A percentile compares a stretch with the other conserved stretches of the same genome.
Evolutionary conservation across 2,888 invertebrate species (phyloP).

Genomic region (Clistopyga incitator): DNA sequence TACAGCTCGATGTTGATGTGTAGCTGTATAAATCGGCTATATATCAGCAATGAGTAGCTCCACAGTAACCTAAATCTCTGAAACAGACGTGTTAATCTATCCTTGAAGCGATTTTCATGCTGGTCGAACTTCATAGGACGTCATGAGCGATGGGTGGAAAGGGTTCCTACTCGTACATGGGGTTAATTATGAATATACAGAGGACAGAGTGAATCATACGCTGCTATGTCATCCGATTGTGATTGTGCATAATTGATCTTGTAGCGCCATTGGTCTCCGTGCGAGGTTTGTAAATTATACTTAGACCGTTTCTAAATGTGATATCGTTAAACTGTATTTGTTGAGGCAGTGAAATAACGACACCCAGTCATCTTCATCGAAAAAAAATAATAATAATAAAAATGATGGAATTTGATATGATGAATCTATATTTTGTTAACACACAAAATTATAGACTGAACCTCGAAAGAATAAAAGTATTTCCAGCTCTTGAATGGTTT

Average conservation of each 20-base stretch:
- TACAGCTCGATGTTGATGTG: conserved; percentile 13
- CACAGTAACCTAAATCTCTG: conserved; percentile 30
- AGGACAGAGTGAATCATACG: background rate
- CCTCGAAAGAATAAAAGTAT: no score
- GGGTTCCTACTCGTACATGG: background rate
- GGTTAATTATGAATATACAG: background rate
- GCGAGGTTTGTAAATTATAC: background rate
- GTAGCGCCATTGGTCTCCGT: background rate
- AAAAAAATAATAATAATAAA: no score
- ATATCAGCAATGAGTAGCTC: conserved; percentile 4
- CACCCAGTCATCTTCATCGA: no score
- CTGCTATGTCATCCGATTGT: background rate
- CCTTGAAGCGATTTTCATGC: conserved; percentile 45
- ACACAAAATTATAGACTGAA: no score
- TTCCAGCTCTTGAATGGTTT: no score
- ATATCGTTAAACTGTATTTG: background rate
- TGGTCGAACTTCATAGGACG: conserved; percentile 12
- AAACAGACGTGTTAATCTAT: conserved; percentile 48
- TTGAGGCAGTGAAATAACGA: no score
- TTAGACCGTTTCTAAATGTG: background rate
- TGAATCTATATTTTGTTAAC: no score
- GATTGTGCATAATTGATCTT: conserved; percentile 3
- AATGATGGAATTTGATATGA: no score
- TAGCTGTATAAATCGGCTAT: conserved; percentile 15
- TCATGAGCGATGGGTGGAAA: conserved; percentile 7